Conservation (phyloP, 2,888 invertebrate genomes). For the Julus scandinavius region DNA sequence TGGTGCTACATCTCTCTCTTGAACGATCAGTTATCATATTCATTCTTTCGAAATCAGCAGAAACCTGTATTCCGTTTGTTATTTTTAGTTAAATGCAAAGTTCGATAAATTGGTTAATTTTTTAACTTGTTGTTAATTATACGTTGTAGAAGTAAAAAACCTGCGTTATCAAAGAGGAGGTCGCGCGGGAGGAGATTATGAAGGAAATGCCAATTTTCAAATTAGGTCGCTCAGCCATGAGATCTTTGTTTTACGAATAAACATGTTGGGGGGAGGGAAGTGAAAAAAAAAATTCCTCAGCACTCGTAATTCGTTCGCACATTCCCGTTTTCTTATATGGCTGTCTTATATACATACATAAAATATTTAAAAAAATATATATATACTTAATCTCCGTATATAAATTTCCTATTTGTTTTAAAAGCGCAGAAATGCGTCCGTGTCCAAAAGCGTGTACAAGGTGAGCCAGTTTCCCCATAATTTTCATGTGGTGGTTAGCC, state of each 20-base stretch:
- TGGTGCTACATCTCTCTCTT: too few relatives aligned
- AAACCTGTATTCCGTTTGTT: background rate
- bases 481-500: background rate
- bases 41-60: too few relatives aligned
- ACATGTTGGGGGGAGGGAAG: background rate
- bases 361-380: background rate
- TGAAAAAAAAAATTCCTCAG: background rate
- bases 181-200: constrained; percentile 9
- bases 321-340: background rate
- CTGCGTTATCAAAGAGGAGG: too few relatives aligned
- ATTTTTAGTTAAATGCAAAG: background rate
- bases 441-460: constrained; percentile 7
- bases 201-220: constrained; percentile 33
- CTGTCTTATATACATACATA: background rate
- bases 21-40: too few relatives aligned
- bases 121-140: background rate
- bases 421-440: background rate
- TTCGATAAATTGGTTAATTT: background rate
- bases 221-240: constrained; percentile 33
- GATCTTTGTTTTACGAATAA: background rate
- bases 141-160: background rate
- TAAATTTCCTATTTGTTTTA: background rate
- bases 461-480: background rate
- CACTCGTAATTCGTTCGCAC: background rate
- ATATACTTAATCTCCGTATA: background rate